Percentiles rank a stretch among this genome's conserved stretches.
Conservation (phyloP, 2,888 invertebrate genomes). For the Horisme vitalbata region DNA sequence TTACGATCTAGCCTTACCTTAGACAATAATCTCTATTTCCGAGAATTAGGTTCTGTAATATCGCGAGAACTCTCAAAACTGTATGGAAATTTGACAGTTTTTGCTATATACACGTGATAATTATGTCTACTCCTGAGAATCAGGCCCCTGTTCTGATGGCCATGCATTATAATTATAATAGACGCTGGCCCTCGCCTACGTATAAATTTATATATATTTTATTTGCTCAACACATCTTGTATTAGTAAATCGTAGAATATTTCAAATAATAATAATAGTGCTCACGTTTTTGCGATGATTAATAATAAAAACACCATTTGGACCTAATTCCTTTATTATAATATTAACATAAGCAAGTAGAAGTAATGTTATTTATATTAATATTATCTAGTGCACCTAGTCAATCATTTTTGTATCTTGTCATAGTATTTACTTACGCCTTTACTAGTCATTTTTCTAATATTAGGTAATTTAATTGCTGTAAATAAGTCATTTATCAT, state of each 20-base stretch:
- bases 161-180: too few species aligned
- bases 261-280: conserved; percentile 16
- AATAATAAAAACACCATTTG: conserved; percentile 30
- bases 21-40: too few species aligned
- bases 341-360: conserved; percentile 18
- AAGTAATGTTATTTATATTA: conserved; percentile 22
- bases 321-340: conserved; percentile 4
- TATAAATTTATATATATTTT: background rate
- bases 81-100: too few species aligned
- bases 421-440: conserved; percentile 15
- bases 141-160: too few species aligned
- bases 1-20: too few species aligned
- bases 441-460: conserved; percentile 35
- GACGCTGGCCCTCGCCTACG: too few species aligned
- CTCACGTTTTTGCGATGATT: conserved; percentile 25
- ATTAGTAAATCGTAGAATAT: background rate
- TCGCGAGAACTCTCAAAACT: too few species aligned
- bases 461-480: conserved; percentile 31
- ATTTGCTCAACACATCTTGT: background rate
- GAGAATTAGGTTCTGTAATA: too few species aligned
- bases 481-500: conserved; percentile 34
- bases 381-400: conserved; percentile 38
- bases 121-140: too few species aligned
- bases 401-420: conserved; percentile 30
- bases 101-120: too few species aligned